Evolutionary conservation across 1,140 invertebrate genomes (phyloP).

Genomic region (Artemia franciscana): DNA sequence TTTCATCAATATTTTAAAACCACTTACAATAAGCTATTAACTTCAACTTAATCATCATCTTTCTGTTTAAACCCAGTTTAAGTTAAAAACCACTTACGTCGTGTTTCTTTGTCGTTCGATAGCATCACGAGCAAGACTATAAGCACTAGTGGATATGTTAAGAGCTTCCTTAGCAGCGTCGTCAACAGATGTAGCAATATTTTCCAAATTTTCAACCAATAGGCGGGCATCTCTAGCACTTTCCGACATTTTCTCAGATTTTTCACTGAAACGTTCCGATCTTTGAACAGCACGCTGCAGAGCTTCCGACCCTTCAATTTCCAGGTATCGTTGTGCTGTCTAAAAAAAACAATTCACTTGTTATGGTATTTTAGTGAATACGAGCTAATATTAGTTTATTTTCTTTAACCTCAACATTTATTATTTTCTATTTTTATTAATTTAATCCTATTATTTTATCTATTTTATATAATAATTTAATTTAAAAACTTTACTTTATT

Average conservation of each 20-base stretch:
- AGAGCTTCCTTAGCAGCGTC: conserved; percentile 48
- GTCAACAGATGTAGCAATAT: conserved; percentile 27
- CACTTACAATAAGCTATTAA: no score
- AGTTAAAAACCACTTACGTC: no score
- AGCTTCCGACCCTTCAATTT: conserved; percentile 50
- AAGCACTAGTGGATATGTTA: conserved; percentile 55
- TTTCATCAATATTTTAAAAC: no score
- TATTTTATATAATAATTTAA: conserved; percentile 1
- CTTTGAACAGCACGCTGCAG: conserved; percentile 51
- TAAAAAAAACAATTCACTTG: conserved; percentile 18
- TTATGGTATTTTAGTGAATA: no score
- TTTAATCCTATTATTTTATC: conserved; percentile 6
- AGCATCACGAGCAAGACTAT: conserved; percentile 51
- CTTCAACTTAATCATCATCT: no score
- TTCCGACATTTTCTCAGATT: conserved; percentile 68
- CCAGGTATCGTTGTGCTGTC: conserved; percentile 44
- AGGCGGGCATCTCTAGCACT: conserved; percentile 63
- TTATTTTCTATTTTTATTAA: no score
- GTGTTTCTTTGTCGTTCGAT: conserved; percentile 48
- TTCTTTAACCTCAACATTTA: no score
- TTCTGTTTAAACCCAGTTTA: no score
- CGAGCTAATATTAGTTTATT: no score
- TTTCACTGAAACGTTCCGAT: conserved; percentile 62
- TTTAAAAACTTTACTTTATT: conserved; percentile 8
- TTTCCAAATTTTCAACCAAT: conserved; percentile 41